phyloP scores from a whole-genome alignment of 2,797 vertebrate species.

The Delichon dasypus region DNA sequence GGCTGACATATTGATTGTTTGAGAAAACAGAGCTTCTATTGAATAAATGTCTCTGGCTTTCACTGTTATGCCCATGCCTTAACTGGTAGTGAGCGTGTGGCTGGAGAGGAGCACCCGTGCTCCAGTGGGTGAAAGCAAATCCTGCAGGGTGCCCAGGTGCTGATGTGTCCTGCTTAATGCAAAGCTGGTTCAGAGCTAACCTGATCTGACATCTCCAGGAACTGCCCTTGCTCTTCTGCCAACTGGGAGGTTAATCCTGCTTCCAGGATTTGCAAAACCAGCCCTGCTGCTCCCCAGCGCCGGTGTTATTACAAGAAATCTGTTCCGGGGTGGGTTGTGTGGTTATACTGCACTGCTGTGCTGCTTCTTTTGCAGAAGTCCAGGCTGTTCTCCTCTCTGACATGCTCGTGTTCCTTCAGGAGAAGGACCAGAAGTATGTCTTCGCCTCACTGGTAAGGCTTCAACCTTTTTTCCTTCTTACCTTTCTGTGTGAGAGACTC shows the following conservation, averaged over 20 bases:
- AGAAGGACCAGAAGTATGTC: conserved; percentile 97
- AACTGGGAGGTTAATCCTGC: neutral
- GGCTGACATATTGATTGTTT: conserved; percentile 39
- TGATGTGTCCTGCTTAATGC: neutral
- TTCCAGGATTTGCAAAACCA: neutral
- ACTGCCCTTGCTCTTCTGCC: neutral
- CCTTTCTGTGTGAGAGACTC: neutral
- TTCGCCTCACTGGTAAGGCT: conserved; percentile 92
- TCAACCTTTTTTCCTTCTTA: neutral
- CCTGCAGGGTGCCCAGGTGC: neutral
- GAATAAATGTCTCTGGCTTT: neutral
- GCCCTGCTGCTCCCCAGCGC: neutral
- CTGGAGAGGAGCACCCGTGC: neutral
- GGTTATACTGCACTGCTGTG: neutral
- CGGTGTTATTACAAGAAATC: neutral
- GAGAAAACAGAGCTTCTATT: conserved; percentile 6
- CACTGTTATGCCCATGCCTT: neutral
- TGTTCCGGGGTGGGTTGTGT: neutral
- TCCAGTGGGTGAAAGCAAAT: neutral
- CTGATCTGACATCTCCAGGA: neutral
- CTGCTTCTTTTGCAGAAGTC: conserved; percentile 81
- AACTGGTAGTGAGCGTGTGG: neutral
- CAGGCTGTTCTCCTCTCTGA: conserved; percentile 94
- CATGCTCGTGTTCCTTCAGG: conserved; percentile 92
- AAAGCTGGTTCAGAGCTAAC: neutral